phyloP scores from a whole-genome alignment of 2,888 invertebrate genomes.

The Netelia fuscicornis region DNA sequence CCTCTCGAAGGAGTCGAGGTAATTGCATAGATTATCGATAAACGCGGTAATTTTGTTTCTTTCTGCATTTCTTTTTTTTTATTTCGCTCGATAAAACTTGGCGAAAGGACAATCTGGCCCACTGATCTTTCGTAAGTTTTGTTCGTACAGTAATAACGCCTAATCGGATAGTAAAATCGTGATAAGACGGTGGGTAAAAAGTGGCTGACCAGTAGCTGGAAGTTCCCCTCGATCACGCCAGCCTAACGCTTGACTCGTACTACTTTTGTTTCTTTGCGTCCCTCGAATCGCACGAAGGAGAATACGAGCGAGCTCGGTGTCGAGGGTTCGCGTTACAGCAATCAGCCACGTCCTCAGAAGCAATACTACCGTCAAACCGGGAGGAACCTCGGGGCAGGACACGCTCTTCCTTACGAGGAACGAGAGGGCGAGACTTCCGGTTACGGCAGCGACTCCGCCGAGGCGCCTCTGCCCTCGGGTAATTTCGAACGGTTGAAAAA shows the following conservation, averaged over 20 bases:
- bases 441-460: conserved; percentile 92
- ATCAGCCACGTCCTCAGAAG: conserved; percentile 82
- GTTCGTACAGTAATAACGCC: conserved; percentile 37
- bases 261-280: conserved; percentile 43
- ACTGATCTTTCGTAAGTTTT: conserved; percentile 40
- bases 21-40: not conserved
- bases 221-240: conserved; percentile 54
- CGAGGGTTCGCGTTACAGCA: conserved; percentile 74
- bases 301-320: conserved; percentile 72
- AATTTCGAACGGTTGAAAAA: conserved; percentile 72
- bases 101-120: conserved; percentile 36
- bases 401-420: conserved; percentile 76
- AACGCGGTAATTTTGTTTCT: not conserved
- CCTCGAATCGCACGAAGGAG: conserved; percentile 60
- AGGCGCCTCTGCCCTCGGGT: conserved; percentile 74
- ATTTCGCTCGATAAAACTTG: conserved; percentile 8
- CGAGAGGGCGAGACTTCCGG: conserved; percentile 90
- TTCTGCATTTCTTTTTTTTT: not conserved
- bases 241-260: conserved; percentile 58
- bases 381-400: conserved; percentile 56
- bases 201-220: not conserved
- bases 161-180: conserved; percentile 48
- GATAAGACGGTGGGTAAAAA: conserved; percentile 18
- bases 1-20: not conserved
- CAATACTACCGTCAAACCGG: conserved; percentile 77